phyloP scores from a whole-genome alignment of 1,140 invertebrate species.

The Nylanderia fulva region DNA sequence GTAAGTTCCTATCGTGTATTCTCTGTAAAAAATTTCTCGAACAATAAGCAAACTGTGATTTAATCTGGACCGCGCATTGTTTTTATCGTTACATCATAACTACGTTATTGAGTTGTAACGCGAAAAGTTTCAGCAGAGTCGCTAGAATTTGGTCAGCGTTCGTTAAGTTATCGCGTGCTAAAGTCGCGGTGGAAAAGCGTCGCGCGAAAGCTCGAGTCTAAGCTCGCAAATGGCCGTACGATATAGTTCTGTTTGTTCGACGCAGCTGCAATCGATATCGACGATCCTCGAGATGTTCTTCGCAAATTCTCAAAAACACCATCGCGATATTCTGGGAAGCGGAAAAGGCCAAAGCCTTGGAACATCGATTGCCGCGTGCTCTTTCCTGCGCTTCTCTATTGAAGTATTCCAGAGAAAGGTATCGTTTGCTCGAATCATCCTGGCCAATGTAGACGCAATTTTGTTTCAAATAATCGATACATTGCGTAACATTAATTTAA shows the following conservation, averaged over 20 bases:
- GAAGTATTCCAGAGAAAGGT: not conserved
- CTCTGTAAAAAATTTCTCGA: not conserved
- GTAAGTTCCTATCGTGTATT: not conserved
- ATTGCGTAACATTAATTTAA: not conserved
- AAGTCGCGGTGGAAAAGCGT: not conserved
- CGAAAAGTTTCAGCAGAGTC: not conserved
- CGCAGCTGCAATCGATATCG: conserved; percentile 36
- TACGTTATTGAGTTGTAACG: not conserved
- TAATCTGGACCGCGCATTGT: not conserved
- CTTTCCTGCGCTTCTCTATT: not conserved
- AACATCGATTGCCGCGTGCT: not conserved
- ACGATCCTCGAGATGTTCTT: conserved; percentile 15
- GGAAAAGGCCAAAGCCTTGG: not conserved
- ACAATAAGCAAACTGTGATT: not conserved
- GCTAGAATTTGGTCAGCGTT: conserved; percentile 22
- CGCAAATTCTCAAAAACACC: conserved; percentile 41
- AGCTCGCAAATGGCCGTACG: conserved; percentile 8
- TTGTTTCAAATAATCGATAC: not conserved
- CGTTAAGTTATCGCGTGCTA: conserved; percentile 20
- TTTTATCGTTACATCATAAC: not conserved
- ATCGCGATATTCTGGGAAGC: not conserved
- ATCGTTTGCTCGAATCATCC: not conserved
- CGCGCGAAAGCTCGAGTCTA: not conserved
- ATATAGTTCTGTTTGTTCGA: conserved; percentile 41
- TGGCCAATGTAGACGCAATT: not conserved